Evolutionary conservation across 2,113 vertebrate species (phyloP).

Genomic region (Pteropus alecto): DNA sequence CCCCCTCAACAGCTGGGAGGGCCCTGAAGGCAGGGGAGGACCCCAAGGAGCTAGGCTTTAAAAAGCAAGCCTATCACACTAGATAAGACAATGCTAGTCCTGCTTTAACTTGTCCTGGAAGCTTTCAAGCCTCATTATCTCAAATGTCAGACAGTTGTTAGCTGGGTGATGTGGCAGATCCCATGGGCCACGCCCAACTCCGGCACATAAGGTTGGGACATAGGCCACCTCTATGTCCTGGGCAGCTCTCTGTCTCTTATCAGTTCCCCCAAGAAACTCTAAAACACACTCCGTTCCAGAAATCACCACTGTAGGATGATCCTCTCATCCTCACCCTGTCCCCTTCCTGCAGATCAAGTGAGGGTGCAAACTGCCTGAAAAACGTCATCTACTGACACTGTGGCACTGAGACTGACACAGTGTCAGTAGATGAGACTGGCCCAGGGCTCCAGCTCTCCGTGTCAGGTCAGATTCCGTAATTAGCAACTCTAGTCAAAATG

Average conservation of each 20-base stretch:
- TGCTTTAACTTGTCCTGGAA: neutral
- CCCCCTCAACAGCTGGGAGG: neutral
- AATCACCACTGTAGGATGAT: neutral
- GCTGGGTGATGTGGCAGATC: neutral
- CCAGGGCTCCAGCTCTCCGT: neutral
- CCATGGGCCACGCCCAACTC: neutral
- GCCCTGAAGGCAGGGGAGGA: neutral
- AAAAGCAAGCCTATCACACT: neutral
- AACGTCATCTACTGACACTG: too few species aligned
- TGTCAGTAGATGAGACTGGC: too few species aligned
- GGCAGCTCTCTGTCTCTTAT: too few species aligned
- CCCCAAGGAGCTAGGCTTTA: constrained; percentile 4
- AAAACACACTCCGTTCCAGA: neutral
- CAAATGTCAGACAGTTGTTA: neutral
- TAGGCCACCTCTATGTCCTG: neutral
- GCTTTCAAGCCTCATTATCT: neutral
- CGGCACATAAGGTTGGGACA: neutral
- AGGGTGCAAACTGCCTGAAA: too few species aligned
- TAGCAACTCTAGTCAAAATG: neutral
- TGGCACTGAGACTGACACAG: neutral
- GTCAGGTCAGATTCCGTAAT: neutral
- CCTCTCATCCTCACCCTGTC: neutral
- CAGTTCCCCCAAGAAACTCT: neutral
- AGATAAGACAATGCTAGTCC: neutral
- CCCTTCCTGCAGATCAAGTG: neutral